These are phyloP conservation scores for Lerista edwardsae DNA, from an alignment of 2,797 vertebrate genomes.

Conservation along the genomic window DNA sequence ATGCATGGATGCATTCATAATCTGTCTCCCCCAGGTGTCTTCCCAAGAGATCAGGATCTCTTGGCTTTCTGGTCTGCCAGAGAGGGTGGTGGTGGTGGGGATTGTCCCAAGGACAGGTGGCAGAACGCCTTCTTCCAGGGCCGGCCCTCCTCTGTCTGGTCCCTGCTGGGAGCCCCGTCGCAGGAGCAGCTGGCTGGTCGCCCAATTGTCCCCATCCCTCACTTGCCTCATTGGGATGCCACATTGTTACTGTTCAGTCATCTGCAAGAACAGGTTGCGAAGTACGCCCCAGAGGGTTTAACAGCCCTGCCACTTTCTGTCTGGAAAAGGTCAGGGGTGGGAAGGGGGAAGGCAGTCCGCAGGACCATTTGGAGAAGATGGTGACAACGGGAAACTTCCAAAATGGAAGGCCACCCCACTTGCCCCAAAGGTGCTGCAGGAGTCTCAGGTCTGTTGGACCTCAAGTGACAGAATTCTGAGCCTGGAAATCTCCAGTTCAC, in stretches of 20 bases:
- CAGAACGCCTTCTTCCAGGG: not conserved
- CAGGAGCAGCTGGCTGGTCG: conserved; percentile 12
- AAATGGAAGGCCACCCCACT: too few species aligned
- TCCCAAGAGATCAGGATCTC: not conserved
- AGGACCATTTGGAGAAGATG: not conserved
- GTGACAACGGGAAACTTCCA: too few species aligned
- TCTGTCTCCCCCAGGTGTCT: not conserved
- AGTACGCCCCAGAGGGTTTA: not conserved
- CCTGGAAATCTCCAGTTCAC: not conserved
- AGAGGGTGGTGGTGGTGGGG: too few species aligned
- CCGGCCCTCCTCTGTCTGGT: not conserved
- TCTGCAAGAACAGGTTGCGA: too few species aligned
- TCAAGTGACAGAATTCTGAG: not conserved
- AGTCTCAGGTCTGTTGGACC: not conserved
- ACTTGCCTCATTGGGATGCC: not conserved
- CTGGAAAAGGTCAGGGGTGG: not conserved
- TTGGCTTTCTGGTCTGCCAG: not conserved
- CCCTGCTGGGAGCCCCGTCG: not conserved
- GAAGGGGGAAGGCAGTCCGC: too few species aligned
- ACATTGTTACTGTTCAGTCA: conserved; percentile 1
- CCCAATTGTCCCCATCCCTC: not conserved
- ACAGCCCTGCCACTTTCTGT: not conserved
- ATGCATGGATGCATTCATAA: not conserved
- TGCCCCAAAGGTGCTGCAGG: not conserved
- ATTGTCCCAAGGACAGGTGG: not conserved